Evolutionary conservation across 2,797 vertebrate species (phyloP).

Genomic region (Mastacembelus armatus): DNA sequence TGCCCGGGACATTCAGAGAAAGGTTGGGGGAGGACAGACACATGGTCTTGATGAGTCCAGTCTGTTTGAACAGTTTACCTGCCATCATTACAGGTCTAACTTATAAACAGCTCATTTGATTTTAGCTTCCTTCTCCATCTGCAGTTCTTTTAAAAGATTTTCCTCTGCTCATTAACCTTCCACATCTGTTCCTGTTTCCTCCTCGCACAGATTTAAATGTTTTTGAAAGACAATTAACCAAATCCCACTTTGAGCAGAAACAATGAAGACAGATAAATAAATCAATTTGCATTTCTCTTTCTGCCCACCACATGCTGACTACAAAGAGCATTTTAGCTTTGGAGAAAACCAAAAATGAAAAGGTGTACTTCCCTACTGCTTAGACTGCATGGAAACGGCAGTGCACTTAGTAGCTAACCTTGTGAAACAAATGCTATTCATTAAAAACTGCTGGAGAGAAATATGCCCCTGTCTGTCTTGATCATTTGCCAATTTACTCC

Average conservation of each 20-base stretch:
- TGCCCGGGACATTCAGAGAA: conserved; percentile 50
- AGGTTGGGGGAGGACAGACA: conserved; percentile 57
- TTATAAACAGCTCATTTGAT: not conserved
- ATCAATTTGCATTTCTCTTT: conserved; percentile 6
- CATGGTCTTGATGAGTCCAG: conserved; percentile 57
- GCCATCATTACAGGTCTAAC: not conserved
- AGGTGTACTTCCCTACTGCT: not conserved
- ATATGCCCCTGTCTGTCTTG: conserved; percentile 25
- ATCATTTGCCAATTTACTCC: conserved; percentile 52
- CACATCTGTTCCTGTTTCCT: conserved; percentile 57
- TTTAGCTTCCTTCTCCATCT: conserved; percentile 34
- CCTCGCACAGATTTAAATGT: conserved; percentile 5
- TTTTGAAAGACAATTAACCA: conserved; percentile 46
- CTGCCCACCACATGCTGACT: conserved; percentile 4
- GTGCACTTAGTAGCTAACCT: conserved; percentile 39
- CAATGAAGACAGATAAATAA: conserved; percentile 41
- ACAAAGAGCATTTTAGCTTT: conserved; percentile 19
- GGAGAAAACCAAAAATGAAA: conserved; percentile 12
- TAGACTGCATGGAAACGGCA: not conserved
- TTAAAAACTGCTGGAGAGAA: conserved; percentile 53
- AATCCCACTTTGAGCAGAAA: conserved; percentile 21
- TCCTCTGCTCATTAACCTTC: conserved; percentile 56
- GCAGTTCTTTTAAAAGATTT: conserved; percentile 28
- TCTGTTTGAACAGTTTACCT: conserved; percentile 27
- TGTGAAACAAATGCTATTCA: conserved; percentile 52